Base-by-base conservation (phyloP, 2,113 vertebrate species). In the Vidua macroura region DNA sequence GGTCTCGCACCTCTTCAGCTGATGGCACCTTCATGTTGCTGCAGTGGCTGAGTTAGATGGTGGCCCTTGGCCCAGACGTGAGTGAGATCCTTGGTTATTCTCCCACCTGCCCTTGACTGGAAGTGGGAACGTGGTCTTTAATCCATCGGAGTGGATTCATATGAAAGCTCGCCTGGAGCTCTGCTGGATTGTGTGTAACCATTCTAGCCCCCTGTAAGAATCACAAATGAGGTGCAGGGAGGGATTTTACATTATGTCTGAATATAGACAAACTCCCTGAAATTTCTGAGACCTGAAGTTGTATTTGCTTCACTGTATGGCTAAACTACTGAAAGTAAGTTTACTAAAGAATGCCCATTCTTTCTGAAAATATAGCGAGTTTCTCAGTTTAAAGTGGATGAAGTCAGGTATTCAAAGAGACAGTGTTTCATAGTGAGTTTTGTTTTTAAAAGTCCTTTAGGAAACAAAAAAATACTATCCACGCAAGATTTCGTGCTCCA, bases 21-120 rank as follows among this genome's bases (percentile, higher is more conserved):
- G 1, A 17, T 37, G 21, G 76, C 44, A 27, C 43, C n/a, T 27
- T 5, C 0, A 2, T 5, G 46, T 8, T 52, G 48, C 84, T 86
- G 67, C 31, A 39, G 80, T 25, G 86, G 51, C 56, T 64, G 60
- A n/a, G 3, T 52, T 55, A 16, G 46, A 1, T 37, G 39, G 6
- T 44, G 46, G 60, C 64, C 43, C 35, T 66, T 58, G 60, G 60
- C 20, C 31, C 56, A 70, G 43, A 53, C 48, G 27, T 10, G 13
- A 43, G 69, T 4, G 66, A 58, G 48, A 18, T 27, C 27, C 43
- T 74, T 9, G 1, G 12, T 35, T 83, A 33, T 46, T 86, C 5
- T 76, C 53, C 53, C 22, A 41, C 53, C 12, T 7, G 3, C 11
- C 44, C 41, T 90, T 0, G 0, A 2, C 0, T 86, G 70, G 53